Base-by-base conservation (phyloP, 2,797 vertebrate genomes). In the Micromesistius poutassou region DNA sequence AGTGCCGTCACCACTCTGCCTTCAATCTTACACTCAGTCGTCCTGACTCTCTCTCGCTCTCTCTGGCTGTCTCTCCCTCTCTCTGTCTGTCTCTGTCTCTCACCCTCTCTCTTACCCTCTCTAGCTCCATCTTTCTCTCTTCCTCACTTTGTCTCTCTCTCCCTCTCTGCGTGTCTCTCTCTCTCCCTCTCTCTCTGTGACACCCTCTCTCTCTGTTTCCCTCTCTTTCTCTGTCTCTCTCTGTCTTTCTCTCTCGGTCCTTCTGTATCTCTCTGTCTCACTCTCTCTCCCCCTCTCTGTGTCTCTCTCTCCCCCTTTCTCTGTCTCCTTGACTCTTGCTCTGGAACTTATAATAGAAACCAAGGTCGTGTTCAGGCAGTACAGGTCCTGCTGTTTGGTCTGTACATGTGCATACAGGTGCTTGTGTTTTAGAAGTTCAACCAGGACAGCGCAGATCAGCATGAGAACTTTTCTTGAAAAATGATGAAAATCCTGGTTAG, bases 41-140 rank as follows among this genome's bases (percentile, higher is more conserved):
- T 76, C 74, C 81, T 81, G 71, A 79, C 71, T 82, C 79, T 76
- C 19, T 72, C 30, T 82, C n/a, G 76, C 73, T 78, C 72, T 62
- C 16, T 50, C 46, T 50, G 16, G 19, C 46, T 50, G 5, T 50
- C 46, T 50, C 16, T 50, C 46, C 7, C 16, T 50, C 46, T 50
- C 77, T 74, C 81, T 80, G 70, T 80, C 71, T 81, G 22, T 62
- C 55, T 62, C 55, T 62, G 22, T 62, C 55, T 8, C 5, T 62
- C 55, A n/a, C n/a, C 22, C 55, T 62, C 55, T n/a, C 8, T 62
- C 55, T 55, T 6, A 19, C 46, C 16, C 19, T 9, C 22, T 25
- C 22, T 62, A 22, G 25, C 55, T 62, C 55, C 16, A 6, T 55
- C 22, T 62, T 16, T 62, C 55, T 62, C 55, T 62, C n/a, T 62